Base-by-base conservation (phyloP, 2,888 invertebrate species). In the Margaritifera margaritifera region DNA sequence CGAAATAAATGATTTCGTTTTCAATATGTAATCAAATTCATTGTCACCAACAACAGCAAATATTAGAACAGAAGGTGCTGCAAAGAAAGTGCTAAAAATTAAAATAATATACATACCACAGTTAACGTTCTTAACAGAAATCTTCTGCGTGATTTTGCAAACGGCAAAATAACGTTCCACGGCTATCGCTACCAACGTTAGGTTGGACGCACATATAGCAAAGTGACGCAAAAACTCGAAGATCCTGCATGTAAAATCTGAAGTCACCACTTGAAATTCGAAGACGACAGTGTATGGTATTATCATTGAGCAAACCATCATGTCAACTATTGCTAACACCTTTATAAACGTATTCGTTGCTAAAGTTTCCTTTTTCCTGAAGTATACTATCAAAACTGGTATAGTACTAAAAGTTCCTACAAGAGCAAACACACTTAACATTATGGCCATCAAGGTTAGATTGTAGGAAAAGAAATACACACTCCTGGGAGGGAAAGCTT, bases 271-370 rank as follows among this genome's bases (percentile, higher is more conserved):
- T 64, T 82, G 82, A 24, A 81, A 73, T 69, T 84, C 84, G 62
- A 81, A 82, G 5, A 84, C 72, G 62, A 85, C 71, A 0, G 80
- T 78, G 67, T 84, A 84, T 15, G 84, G 84, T 78, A 85, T 82
- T 11, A 84, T 71, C 22, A 79, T 52, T 5, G 70, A 64, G 63
- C 84, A 84, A 1, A 83, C 83, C 24, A 78, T 57, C 8, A 84
- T 62, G 66, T 85, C 85, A 50, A 84, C 66, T 24, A 84, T 65
- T 2, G 84, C 80, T 24, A 84, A 69, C 24, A 78, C 73, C 63
- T 80, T 78, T 63, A 85, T 85, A 69, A 85, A 85, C 2, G 82
- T 84, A 64, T 80, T 82, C n/a, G 77, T 75, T 19, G 78, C 72
- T 55, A 78, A 71, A 55, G 70, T 77, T 22, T 82, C 81, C 27